Conservation (phyloP, 1,140 invertebrate genomes). For the Microplitis mediator region DNA sequence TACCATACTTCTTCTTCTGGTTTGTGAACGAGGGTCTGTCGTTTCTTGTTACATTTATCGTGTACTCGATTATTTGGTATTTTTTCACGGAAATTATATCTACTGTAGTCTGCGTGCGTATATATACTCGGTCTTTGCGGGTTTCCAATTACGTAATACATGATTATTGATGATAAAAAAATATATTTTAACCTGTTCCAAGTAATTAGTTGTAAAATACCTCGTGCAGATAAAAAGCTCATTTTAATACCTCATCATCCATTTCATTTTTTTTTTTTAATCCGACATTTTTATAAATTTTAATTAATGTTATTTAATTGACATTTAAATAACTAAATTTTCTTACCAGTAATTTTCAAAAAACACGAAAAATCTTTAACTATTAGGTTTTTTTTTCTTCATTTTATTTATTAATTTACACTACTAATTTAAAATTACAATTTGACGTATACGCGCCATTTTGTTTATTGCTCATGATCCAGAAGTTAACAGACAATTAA, state of each 20-base stretch:
- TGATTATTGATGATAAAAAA: not conserved
- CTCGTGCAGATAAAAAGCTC: no score
- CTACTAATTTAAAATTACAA: not conserved
- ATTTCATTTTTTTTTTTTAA: not conserved
- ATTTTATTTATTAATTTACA: no score
- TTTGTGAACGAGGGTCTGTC: constrained; percentile 40
- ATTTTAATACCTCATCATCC: no score
- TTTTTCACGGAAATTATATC: not conserved
- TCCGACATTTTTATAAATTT: not conserved
- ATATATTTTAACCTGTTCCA: not conserved
- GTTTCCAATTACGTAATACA: constrained; percentile 26
- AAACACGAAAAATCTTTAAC: no score
- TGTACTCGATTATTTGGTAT: constrained; percentile 1
- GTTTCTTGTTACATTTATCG: constrained; percentile 32
- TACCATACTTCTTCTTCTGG: constrained; percentile 42
- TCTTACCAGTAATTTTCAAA: no score
- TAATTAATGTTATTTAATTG: not conserved
- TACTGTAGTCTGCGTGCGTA: not conserved
- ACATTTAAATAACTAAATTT: no score
- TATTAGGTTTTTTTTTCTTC: no score
- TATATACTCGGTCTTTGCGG: not conserved
- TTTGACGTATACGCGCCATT: not conserved
- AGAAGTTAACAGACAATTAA: no score
- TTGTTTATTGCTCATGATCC: no score
- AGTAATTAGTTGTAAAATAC: no score